These are phyloP conservation scores for Rotaria macrura DNA, from an alignment of 2,888 invertebrate species.

Conservation along the genomic window DNA sequence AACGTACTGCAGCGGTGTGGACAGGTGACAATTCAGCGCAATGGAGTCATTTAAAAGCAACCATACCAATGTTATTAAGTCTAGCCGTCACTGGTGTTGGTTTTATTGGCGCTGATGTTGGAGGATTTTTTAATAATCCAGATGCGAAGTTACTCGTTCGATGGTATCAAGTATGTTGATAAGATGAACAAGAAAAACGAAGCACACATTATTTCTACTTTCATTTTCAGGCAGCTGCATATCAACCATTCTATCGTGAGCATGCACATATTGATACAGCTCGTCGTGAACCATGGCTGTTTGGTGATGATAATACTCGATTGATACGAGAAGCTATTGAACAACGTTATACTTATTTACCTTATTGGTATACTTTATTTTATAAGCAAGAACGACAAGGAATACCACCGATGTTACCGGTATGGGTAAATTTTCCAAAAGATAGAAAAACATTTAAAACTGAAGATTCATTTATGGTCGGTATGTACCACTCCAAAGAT, in stretches of 20 bases:
- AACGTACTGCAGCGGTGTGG: slow-evolving; percentile 70
- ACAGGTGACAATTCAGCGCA: slow-evolving; percentile 93
- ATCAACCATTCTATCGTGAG: slow-evolving; percentile 84
- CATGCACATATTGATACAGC: slow-evolving; percentile 95
- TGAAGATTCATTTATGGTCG: slow-evolving; percentile 57
- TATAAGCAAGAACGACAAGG: slow-evolving; percentile 70
- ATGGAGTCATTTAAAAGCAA: slow-evolving; percentile 75
- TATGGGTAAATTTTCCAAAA: slow-evolving; percentile 76
- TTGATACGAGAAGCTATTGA: slow-evolving; percentile 56
- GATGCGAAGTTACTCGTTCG: slow-evolving; percentile 66
- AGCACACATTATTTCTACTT: no score
- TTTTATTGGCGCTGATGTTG: slow-evolving; percentile 88
- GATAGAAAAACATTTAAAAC: slow-evolving; percentile 69
- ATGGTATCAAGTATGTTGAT: slow-evolving; percentile 71
- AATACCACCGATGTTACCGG: slow-evolving; percentile 74
- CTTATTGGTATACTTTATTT: slow-evolving; percentile 81
- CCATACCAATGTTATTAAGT: slow-evolving; percentile 76
- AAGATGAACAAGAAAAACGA: not conserved
- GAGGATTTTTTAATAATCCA: slow-evolving; percentile 72
- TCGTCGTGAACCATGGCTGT: slow-evolving; percentile 58
- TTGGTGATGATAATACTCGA: slow-evolving; percentile 61
- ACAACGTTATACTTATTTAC: slow-evolving; percentile 72
- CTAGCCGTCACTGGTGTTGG: slow-evolving; percentile 74
- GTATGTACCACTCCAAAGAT: slow-evolving; percentile 46
- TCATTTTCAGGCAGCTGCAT: slow-evolving; percentile 60